phyloP scores from a whole-genome alignment of 2,888 invertebrate species.

The Drosophila meridionalis region DNA sequence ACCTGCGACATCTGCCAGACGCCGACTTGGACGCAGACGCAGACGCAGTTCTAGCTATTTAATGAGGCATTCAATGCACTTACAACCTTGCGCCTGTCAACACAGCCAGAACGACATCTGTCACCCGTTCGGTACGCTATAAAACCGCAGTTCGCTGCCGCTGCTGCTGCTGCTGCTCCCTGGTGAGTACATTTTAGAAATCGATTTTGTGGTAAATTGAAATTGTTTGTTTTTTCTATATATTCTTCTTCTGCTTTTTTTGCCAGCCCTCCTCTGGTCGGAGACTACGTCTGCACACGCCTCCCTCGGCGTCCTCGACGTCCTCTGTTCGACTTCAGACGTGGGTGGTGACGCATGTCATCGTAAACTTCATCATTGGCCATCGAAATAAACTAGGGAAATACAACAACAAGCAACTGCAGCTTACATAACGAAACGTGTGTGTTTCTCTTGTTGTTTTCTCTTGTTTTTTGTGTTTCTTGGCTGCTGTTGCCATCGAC shows the following conservation, averaged over 20 bases:
- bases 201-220: constrained; percentile 77
- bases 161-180: constrained; percentile 34
- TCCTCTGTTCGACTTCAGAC: constrained; percentile 46
- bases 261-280: constrained; percentile 4
- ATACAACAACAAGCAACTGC: constrained; percentile 36
- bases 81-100: constrained; percentile 74
- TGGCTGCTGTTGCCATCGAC: constrained; percentile 17
- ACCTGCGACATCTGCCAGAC: constrained; percentile 60
- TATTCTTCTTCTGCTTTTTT: constrained; percentile 16
- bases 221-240: constrained; percentile 66
- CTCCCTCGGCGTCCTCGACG: constrained; percentile 27
- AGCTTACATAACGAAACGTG: constrained; percentile 70
- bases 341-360: constrained; percentile 84
- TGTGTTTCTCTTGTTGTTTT: constrained; percentile 26
- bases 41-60: constrained; percentile 58
- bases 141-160: constrained; percentile 64
- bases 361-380: constrained; percentile 81
- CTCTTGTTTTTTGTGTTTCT: constrained; percentile 3
- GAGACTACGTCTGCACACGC: constrained; percentile 62
- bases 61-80: constrained; percentile 81
- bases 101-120: constrained; percentile 66
- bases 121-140: constrained; percentile 70
- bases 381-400: constrained; percentile 29
- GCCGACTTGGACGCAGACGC: neutral
- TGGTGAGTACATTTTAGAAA: constrained; percentile 65